phyloP scores from a whole-genome alignment of 2,888 invertebrate genomes.

The Harpalus rubripes region DNA sequence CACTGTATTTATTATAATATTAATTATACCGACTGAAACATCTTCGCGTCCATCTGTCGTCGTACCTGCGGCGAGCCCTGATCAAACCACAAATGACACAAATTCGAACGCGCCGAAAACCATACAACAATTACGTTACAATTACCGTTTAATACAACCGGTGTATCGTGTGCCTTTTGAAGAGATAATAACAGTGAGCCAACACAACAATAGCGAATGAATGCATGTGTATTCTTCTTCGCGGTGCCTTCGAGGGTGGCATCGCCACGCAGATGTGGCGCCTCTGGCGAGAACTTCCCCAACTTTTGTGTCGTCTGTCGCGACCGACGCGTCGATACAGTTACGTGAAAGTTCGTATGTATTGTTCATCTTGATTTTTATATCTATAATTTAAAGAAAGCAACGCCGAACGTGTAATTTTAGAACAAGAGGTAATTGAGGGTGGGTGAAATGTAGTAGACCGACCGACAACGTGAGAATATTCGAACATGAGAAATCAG shows the following conservation, averaged over 20 bases:
- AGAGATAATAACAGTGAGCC: constrained; percentile 26
- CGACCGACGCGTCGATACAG: constrained; percentile 47
- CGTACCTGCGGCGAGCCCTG: constrained; percentile 1
- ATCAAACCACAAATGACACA: constrained; percentile 41
- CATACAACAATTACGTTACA: constrained; percentile 25
- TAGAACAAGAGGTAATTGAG: constrained; percentile 26
- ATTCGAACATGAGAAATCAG: constrained; percentile 22
- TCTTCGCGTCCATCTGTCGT: constrained; percentile 18
- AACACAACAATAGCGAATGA: not conserved
- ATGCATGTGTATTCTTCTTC: constrained; percentile 2
- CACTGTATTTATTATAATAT: constrained; percentile 16
- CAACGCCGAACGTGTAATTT: constrained; percentile 55
- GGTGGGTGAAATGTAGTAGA: constrained; percentile 37
- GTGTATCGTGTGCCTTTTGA: constrained; percentile 33
- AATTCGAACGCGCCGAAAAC: constrained; percentile 46
- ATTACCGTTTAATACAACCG: constrained; percentile 38
- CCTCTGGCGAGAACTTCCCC: constrained; percentile 43
- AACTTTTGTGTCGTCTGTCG: constrained; percentile 53
- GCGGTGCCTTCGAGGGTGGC: constrained; percentile 16
- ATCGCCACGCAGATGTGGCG: constrained; percentile 60
- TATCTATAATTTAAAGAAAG: constrained; percentile 62
- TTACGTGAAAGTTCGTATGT: constrained; percentile 62
- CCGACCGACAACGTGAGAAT: constrained; percentile 35
- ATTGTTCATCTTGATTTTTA: constrained; percentile 65
- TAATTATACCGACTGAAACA: constrained; percentile 17